Percentiles rank a stretch among this genome's conserved stretches.
These are phyloP conservation scores for Drosophila quinaria DNA, from an alignment of 2,888 invertebrate genomes.

Conservation along the genomic window DNA sequence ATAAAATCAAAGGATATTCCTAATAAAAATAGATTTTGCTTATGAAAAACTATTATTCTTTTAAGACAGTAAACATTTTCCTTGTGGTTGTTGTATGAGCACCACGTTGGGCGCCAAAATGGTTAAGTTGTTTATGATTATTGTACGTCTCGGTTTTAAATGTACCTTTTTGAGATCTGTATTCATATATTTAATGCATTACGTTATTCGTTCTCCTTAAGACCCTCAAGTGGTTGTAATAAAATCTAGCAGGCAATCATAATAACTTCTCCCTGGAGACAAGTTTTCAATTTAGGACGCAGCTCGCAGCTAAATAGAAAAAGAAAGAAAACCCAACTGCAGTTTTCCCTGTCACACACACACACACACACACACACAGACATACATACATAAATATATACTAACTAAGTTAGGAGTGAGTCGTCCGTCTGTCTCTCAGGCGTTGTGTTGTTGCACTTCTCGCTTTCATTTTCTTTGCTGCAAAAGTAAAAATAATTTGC, in stretches of 20 bases:
- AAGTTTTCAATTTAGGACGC: slow-evolving; percentile 37
- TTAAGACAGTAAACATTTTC: background rate
- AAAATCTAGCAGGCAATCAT: slow-evolving; percentile 39
- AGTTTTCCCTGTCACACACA: slow-evolving; percentile 39
- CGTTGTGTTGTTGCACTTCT: slow-evolving; percentile 69
- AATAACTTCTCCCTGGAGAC: slow-evolving; percentile 24
- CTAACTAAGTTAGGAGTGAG: slow-evolving; percentile 53
- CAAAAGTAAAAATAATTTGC: slow-evolving; percentile 62
- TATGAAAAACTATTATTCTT: too few relatives aligned
- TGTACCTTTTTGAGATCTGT: background rate
- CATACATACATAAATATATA: background rate
- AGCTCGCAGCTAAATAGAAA: background rate
- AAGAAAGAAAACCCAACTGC: slow-evolving; percentile 30
- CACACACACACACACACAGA: slow-evolving; percentile 5
- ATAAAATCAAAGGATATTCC: background rate
- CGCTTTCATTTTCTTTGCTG: slow-evolving; percentile 78
- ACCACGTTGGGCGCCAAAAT: slow-evolving; percentile 2
- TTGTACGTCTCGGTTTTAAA: background rate
- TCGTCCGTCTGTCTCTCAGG: slow-evolving; percentile 6
- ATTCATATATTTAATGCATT: slow-evolving; percentile 10
- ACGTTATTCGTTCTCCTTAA: slow-evolving; percentile 1
- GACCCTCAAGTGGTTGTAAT: slow-evolving; percentile 31
- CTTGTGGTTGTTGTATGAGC: too few relatives aligned
- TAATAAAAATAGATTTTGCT: too few relatives aligned
- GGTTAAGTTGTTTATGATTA: background rate